Conservation (phyloP, 1,140 invertebrate genomes). For the Colletes latitarsis region DNA sequence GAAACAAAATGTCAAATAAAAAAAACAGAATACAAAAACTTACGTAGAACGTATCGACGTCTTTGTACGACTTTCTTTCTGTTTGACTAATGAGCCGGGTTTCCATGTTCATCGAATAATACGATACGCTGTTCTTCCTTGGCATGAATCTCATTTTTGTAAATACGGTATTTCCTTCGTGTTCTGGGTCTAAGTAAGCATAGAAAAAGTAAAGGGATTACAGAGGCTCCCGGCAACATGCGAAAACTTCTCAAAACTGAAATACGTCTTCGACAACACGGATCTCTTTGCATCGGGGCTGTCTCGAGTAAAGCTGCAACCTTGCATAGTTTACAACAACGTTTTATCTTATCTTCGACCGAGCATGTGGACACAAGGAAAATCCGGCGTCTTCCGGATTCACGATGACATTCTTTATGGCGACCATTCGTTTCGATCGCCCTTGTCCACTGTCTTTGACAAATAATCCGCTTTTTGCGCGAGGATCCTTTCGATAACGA, state of each 20-base stretch:
- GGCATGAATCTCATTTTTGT: slow-evolving; percentile 16
- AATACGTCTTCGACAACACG: slow-evolving; percentile 48
- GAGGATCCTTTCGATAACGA: background rate
- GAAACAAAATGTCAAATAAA: background rate
- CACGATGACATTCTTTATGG: slow-evolving; percentile 59
- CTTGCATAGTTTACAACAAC: slow-evolving; percentile 40
- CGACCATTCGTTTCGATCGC: slow-evolving; percentile 48
- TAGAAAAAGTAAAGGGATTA: slow-evolving; percentile 22
- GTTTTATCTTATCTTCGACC: slow-evolving; percentile 21
- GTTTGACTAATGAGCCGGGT: slow-evolving; percentile 6
- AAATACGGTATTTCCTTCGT: slow-evolving; percentile 23
- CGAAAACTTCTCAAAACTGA: slow-evolving; percentile 45
- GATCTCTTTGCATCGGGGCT: slow-evolving; percentile 29
- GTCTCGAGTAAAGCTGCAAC: slow-evolving; percentile 34
- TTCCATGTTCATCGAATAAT: slow-evolving; percentile 26
- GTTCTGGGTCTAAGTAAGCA: background rate
- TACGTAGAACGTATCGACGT: background rate
- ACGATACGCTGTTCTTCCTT: background rate
- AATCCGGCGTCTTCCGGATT: slow-evolving; percentile 40
- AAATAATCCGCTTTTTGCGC: slow-evolving; percentile 32
- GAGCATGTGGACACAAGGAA: slow-evolving; percentile 6
- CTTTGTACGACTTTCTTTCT: no score
- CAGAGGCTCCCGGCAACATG: slow-evolving; percentile 28
- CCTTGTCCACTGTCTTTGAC: slow-evolving; percentile 44
- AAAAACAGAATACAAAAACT: background rate